These are phyloP conservation scores for Melanerpes aurifrons DNA, from an alignment of 2,113 vertebrate species.

Conservation along the genomic window DNA sequence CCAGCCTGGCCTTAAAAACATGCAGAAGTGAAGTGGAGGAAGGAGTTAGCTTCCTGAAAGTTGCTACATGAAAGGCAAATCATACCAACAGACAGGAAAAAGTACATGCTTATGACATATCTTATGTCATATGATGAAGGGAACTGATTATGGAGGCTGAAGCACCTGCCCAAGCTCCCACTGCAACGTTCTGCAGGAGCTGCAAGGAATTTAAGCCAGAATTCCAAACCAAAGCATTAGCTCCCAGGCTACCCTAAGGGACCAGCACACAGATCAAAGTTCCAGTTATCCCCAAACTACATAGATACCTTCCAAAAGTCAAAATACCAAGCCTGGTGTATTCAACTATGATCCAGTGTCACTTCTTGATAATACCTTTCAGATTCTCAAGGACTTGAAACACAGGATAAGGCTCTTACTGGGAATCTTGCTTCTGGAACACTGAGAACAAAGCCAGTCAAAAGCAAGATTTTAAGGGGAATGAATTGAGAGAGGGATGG, in stretches of 20 bases:
- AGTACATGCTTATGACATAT: rapidly evolving
- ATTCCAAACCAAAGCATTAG: neutral
- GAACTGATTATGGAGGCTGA: neutral
- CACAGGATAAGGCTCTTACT: neutral
- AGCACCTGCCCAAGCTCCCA: neutral
- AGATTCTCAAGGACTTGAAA: neutral
- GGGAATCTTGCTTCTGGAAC: neutral
- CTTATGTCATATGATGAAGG: neutral
- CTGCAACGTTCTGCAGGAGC: neutral
- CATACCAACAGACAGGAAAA: neutral
- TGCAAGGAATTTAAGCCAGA: neutral
- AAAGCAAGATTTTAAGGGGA: neutral
- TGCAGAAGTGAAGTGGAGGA: neutral
- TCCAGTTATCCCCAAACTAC: neutral
- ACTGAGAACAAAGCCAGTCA: neutral
- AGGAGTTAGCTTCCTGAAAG: neutral
- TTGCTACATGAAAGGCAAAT: neutral
- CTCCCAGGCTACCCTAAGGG: neutral
- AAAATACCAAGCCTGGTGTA: neutral
- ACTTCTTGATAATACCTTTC: neutral
- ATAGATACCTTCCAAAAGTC: neutral
- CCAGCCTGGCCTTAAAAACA: no score
- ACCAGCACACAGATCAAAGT: neutral
- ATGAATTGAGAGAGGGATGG: neutral
- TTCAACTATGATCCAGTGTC: neutral